phyloP scores from a whole-genome alignment of 2,797 vertebrate species.

The Poecilia wingei region DNA sequence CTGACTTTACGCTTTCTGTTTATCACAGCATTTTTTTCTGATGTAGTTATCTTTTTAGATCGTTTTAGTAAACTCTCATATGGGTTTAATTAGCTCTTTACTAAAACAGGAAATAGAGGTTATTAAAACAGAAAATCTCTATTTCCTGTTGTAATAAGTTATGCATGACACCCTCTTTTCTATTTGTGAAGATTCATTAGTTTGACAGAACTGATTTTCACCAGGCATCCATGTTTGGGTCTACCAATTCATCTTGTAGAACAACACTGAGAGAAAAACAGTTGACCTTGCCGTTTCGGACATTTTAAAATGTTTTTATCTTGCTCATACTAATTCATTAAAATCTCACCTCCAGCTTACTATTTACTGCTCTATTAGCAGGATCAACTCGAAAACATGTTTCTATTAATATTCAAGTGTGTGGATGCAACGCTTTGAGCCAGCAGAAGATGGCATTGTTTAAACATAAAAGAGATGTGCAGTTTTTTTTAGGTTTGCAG shows the following conservation, averaged over 20 bases:
- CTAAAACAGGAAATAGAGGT: background rate
- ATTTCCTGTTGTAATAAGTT: background rate
- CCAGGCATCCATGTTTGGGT: no score
- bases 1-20: background rate
- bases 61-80: background rate
- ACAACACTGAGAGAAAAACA: background rate
- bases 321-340: background rate
- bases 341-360: background rate
- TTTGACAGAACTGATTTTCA: background rate
- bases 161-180: background rate
- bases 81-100: background rate
- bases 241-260: background rate
- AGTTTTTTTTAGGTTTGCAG: background rate
- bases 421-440: background rate
- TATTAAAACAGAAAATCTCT: background rate
- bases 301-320: background rate
- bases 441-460: background rate
- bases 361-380: background rate
- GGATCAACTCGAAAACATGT: background rate
- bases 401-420: background rate
- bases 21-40: background rate
- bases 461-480: background rate
- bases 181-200: background rate
- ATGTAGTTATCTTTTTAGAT: background rate
- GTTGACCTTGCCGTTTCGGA: background rate